These are phyloP conservation scores for Brachymystax lenok DNA, from an alignment of 2,797 vertebrate species.

Conservation along the genomic window DNA sequence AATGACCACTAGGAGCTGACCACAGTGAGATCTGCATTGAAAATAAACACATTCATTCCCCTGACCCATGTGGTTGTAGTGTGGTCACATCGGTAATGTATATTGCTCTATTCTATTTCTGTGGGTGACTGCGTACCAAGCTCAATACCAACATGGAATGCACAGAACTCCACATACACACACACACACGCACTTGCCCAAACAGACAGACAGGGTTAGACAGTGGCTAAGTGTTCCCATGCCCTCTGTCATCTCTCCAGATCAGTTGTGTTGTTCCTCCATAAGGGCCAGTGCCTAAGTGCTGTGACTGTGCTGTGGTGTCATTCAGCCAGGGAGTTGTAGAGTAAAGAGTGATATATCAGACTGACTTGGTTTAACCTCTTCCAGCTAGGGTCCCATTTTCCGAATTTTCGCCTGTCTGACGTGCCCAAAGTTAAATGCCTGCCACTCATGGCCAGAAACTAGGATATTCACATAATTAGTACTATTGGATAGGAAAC, in stretches of 20 bases:
- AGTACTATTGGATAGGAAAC: no score
- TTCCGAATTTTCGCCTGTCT: no score
- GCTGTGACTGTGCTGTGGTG: constrained; percentile 12
- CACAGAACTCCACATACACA: constrained; percentile 21
- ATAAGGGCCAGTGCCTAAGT: constrained; percentile 41
- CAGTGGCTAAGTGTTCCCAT: constrained; percentile 55
- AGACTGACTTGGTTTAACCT: constrained; percentile 39
- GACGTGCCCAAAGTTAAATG: no score
- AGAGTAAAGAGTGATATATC: constrained; percentile 49
- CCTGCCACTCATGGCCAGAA: no score
- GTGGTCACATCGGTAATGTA: constrained; percentile 32
- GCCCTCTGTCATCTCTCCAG: constrained; percentile 54
- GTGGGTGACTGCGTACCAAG: constrained; percentile 43
- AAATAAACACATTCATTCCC: constrained; percentile 48
- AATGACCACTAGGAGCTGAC: constrained; percentile 12
- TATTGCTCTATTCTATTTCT: constrained; percentile 17
- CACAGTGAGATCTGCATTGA: constrained; percentile 33
- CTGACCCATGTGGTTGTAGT: constrained; percentile 47
- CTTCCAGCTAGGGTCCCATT: no score
- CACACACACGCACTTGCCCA: not conserved
- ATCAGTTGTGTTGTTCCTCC: constrained; percentile 42
- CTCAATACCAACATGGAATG: constrained; percentile 28
- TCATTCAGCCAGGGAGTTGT: not conserved
- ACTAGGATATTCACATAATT: no score
- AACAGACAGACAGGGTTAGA: constrained; percentile 6